Percentiles rank a stretch among this genome's conserved stretches.
These are phyloP conservation scores for Heliangelus exortis DNA, from an alignment of 2,797 vertebrate genomes.

Conservation along the genomic window DNA sequence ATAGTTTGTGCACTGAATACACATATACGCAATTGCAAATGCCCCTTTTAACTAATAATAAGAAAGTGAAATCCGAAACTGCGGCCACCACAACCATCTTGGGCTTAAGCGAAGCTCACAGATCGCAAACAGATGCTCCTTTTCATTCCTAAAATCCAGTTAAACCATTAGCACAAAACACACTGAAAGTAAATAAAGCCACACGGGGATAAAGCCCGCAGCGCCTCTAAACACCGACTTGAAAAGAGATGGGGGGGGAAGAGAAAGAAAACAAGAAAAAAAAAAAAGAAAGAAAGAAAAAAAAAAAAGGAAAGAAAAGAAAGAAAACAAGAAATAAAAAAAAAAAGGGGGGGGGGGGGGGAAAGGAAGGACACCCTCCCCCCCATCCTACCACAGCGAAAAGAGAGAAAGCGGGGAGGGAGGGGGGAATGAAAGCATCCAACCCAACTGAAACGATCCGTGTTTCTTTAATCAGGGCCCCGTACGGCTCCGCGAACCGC, in stretches of 20 bases:
- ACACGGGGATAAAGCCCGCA: conserved; percentile 11
- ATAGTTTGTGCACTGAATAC: background rate
- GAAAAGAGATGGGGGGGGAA: background rate
- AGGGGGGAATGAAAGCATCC: background rate
- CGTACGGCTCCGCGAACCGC: background rate
- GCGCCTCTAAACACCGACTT: background rate
- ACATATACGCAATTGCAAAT: conserved; percentile 26
- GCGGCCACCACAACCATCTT: conserved; percentile 60
- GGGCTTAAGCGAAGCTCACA: conserved; percentile 58
- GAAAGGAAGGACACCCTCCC: too few relatives aligned
- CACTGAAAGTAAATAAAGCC: conserved; percentile 22
- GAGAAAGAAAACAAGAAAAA: rapidly evolving
- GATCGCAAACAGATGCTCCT: conserved; percentile 43
- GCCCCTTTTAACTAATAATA: conserved; percentile 54
- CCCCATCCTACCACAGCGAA: background rate
- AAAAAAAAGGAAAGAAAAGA: rapidly evolving
- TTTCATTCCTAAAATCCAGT: conserved; percentile 48
- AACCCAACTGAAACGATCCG: background rate
- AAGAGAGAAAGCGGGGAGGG: background rate
- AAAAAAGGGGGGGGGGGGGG: background rate
- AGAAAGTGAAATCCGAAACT: conserved; percentile 70
- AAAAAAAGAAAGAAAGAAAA: background rate
- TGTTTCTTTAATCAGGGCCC: background rate
- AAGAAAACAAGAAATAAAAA: too few relatives aligned
- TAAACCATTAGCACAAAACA: conserved; percentile 54